Base-by-base conservation (phyloP, 1,140 invertebrate species). In the Micrasema minimum region DNA sequence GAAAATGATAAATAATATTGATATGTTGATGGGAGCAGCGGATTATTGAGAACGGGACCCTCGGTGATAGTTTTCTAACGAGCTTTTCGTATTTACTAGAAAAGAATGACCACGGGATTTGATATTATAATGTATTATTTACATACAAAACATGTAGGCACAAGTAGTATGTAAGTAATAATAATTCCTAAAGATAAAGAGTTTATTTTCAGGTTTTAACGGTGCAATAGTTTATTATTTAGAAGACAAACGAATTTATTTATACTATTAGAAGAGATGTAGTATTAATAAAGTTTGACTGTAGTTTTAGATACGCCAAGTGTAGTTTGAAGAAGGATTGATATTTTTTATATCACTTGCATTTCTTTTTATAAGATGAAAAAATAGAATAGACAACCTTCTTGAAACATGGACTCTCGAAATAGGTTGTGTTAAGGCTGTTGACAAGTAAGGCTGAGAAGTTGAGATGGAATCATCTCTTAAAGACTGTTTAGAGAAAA, bases 361-460 rank as follows among this genome's bases (percentile, higher is more conserved):
- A 31, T n/a, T 57, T 37, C 37, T 35, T 57, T 57, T 37, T 14
- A 7, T 23, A 23, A 2, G 7, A 4, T 10, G 1, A 57, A 37
- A 6, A 7, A 35, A 55, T 14, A 35, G 2, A 57, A 37, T 11
- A 57, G 14, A 35, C 53, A 57, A 57, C 53, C 53, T 57, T 37
- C 18, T 51, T 18, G 20, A 51, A 51, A 51, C 9, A 7, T 51
- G 10, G 26, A 22, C 22, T 51, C 12, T 57, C 37, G 26, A 35
- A 2, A 35, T 14, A 35, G 23, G 23, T 31, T 57, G 53, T 57
- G 12, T 57, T n/a, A 57, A 57, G 53, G 53, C 53, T 57, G 53
- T 57, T 57, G 53, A 57, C n/a, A 55, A 57, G 23, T 57, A 57
- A 57, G 53, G 53, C 53, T 57, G 53, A 57, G n/a, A 57, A 18